These are phyloP conservation scores for Leptura quadrifasciata DNA, from an alignment of 2,888 invertebrate species.

Conservation along the genomic window DNA sequence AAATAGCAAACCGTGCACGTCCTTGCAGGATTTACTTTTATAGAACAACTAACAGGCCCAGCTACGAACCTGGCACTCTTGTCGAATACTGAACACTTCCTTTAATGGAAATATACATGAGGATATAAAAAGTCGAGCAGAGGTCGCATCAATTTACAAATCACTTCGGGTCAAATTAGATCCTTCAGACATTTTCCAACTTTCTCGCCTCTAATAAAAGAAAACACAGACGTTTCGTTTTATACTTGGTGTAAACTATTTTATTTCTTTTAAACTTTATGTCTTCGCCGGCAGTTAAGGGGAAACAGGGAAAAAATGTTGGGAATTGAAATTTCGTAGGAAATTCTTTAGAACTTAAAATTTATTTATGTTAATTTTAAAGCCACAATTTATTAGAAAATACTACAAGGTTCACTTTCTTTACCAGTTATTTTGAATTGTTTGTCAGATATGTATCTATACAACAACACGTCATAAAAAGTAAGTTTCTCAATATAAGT, in stretches of 20 bases:
- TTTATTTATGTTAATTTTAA: no score
- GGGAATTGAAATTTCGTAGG: not conserved
- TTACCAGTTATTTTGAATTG: no score
- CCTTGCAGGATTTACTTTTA: conserved; percentile 71
- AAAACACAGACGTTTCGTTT: conserved; percentile 31
- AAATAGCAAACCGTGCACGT: conserved; percentile 69
- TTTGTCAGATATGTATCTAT: no score
- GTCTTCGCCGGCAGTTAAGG: not conserved
- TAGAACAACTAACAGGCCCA: conserved; percentile 72
- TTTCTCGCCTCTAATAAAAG: conserved; percentile 37
- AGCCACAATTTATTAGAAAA: no score
- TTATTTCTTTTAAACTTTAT: conserved; percentile 28
- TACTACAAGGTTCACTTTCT: no score
- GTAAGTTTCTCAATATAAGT: no score
- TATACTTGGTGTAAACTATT: conserved; percentile 25
- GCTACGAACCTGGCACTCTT: conserved; percentile 67
- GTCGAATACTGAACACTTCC: conserved; percentile 70
- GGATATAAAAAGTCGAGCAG: conserved; percentile 67
- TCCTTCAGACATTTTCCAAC: conserved; percentile 50
- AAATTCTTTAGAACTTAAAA: not conserved
- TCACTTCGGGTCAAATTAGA: conserved; percentile 63
- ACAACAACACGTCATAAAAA: no score
- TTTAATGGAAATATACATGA: conserved; percentile 72
- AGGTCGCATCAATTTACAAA: conserved; percentile 66
- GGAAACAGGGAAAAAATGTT: not conserved